A percentile compares a stretch with the other conserved stretches of the same genome.
Evolutionary conservation across 2,888 invertebrate genomes (phyloP).

Genomic region (Zhuqinia jingwanae): DNA sequence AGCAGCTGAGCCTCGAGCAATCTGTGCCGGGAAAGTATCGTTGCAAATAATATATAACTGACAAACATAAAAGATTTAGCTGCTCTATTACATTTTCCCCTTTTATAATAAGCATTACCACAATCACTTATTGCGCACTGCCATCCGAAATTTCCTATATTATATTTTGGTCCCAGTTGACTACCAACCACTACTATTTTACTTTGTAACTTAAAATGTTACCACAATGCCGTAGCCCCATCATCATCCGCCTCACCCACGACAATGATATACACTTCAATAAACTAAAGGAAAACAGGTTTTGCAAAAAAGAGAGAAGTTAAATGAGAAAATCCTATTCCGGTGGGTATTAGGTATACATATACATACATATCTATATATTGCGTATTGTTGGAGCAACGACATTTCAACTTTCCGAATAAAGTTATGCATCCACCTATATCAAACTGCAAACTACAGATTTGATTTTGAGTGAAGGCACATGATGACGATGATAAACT

Average conservation of each 20-base stretch:
- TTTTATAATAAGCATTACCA: neutral
- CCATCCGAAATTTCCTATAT: conserved; percentile 18
- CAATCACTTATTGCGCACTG: neutral
- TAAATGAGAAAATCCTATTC: neutral
- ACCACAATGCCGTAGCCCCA: neutral
- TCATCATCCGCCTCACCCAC: neutral
- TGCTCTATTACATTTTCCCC: neutral
- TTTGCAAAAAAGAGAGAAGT: conserved; percentile 2
- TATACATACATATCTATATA: neutral
- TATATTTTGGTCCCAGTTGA: conserved; percentile 22
- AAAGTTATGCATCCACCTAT: neutral
- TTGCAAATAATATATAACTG: neutral
- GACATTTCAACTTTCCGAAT: neutral
- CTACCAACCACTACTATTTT: neutral
- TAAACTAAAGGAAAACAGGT: neutral
- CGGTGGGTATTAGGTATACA: neutral
- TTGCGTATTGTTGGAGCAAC: neutral
- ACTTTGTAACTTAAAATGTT: neutral
- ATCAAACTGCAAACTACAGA: neutral
- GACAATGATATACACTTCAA: neutral
- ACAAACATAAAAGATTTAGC: neutral
- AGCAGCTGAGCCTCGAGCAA: conserved; percentile 64
- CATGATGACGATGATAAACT: conserved; percentile 32
- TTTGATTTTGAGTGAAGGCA: conserved; percentile 16
- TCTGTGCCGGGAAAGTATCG: conserved; percentile 42